phyloP scores from a whole-genome alignment of 2,888 invertebrate species.

The Cantharis rufa region DNA sequence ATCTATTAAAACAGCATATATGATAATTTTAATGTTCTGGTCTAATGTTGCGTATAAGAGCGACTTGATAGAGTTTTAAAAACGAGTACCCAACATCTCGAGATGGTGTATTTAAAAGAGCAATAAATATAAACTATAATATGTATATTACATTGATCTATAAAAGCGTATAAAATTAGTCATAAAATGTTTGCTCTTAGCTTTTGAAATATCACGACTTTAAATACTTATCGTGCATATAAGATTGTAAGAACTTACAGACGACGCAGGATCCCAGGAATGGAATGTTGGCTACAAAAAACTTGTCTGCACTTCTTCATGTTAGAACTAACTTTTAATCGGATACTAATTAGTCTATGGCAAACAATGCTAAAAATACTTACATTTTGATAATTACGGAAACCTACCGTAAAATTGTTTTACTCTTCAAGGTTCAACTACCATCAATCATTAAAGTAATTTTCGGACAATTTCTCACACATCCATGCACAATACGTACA shows the following conservation, averaged over 20 bases:
- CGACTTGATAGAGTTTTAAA: not conserved
- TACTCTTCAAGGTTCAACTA: not conserved
- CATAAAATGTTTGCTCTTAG: slow-evolving; percentile 1
- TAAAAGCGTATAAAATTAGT: slow-evolving; percentile 11
- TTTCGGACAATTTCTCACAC: not conserved
- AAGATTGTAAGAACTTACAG: slow-evolving; percentile 10
- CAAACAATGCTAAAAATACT: slow-evolving; percentile 6
- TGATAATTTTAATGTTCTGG: not conserved
- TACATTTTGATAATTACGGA: not conserved
- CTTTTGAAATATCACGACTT: slow-evolving; percentile 13
- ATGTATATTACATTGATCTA: slow-evolving; percentile 3
- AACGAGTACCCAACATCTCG: not conserved
- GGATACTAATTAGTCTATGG: slow-evolving; percentile 12
- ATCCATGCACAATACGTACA: not conserved
- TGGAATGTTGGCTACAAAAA: slow-evolving; percentile 8
- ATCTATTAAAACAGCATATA: not conserved
- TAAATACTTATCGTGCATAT: slow-evolving; percentile 10
- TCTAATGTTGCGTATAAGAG: not conserved
- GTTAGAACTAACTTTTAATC: slow-evolving; percentile 10
- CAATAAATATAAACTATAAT: not conserved
- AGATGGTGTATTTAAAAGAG: not conserved
- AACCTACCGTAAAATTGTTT: not conserved
- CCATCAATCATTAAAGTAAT: not conserved
- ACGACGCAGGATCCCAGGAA: slow-evolving; percentile 6
- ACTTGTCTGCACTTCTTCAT: slow-evolving; percentile 14